These are phyloP conservation scores for Macrobrachium nipponense DNA, from an alignment of 1,140 invertebrate species.

Conservation along the genomic window DNA sequence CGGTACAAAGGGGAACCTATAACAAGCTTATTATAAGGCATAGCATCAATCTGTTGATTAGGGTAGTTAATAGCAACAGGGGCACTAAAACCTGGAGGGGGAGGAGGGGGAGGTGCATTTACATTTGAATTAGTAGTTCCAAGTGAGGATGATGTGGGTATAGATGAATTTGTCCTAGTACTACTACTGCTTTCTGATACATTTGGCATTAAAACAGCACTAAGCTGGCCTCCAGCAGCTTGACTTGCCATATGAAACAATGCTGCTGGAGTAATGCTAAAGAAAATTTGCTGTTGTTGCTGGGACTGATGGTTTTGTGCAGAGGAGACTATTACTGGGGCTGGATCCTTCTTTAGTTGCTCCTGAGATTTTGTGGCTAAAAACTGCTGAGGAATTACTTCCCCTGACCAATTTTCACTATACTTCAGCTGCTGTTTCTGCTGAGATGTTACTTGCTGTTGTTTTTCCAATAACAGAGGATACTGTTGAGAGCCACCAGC, in stretches of 20 bases:
- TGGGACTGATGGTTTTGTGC: constrained; percentile 12
- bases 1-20: constrained; percentile 35
- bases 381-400: constrained; percentile 28
- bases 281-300: constrained; percentile 37
- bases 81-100: constrained; percentile 41
- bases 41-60: constrained; percentile 31
- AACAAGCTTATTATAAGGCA: constrained; percentile 36
- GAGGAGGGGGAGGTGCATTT: constrained; percentile 1
- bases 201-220: constrained; percentile 42
- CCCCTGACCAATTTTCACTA: constrained; percentile 28
- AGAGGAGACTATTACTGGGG: constrained; percentile 7
- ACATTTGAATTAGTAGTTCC: background rate
- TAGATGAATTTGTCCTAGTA: constrained; percentile 3
- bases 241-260: constrained; percentile 55
- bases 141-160: constrained; percentile 11
- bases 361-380: constrained; percentile 39
- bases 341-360: constrained; percentile 5
- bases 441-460: constrained; percentile 14
- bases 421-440: constrained; percentile 21
- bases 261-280: constrained; percentile 50
- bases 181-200: constrained; percentile 1
- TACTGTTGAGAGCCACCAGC: background rate
- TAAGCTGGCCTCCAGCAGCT: constrained; percentile 45
- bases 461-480: background rate
- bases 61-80: constrained; percentile 42